Evolutionary conservation across 2,113 vertebrate species (phyloP), one percentile per base, ranked within the genome.

Genomic region (Anser cygnoides): DNA sequence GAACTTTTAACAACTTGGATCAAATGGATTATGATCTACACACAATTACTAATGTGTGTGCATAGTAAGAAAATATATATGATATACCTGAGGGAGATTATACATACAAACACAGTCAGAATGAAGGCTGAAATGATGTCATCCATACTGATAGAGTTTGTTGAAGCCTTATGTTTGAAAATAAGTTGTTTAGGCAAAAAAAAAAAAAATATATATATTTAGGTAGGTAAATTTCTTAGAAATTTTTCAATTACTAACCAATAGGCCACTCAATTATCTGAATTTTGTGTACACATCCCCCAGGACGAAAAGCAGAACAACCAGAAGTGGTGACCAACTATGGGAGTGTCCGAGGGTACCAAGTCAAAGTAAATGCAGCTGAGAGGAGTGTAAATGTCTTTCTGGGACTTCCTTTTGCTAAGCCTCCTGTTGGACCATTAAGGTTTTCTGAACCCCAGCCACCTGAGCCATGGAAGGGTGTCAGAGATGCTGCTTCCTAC

Each of bases 391-490:
- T 98, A 33, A 96, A 98, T 70, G 95, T 98, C 87, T 99, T 97
- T 83, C 83, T 98, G 88, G 98, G 98, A 13, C 84, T 99, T 37
- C 98, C 99, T 26, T 99, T 98, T 96, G 98, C 98, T 3, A 98
- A 98, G 84, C 98, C 98, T 26, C 98, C 99, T 0, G 20, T 98
- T 19, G 98, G 98, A 41, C 67, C 98, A 8, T 96, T 98, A 50
- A 98, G 98, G 91, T 97, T 99, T 93, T 82, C 98, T 70, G 94
- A 94, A 52, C 98, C 98, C 12, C 96, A 98, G 83, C 95, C 98
- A 59, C 96, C 95, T 1, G 95, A 98, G 43, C 81, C 93, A 14
- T 99, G 98, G 99, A 71, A 97, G 57, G 97, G 98, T 44, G 86
- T 98, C 89, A 98, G 98, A 89, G 96, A 98, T 2, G 98, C 98